Base-by-base conservation (phyloP, 1,140 invertebrate species). In the Drosophila baimaii region DNA sequence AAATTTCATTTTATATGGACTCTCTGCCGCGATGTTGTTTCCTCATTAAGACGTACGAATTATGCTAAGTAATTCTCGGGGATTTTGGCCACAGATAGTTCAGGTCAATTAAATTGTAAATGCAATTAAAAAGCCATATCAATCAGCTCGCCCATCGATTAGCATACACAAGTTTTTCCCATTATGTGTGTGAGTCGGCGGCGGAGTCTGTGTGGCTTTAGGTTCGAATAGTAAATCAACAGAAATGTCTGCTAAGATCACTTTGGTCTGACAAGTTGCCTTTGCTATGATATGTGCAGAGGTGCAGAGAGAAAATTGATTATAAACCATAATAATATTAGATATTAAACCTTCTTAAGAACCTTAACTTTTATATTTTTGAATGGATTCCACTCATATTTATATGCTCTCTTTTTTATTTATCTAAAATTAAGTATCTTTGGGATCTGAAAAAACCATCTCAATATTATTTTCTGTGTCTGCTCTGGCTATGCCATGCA, bases 141-240 rank as follows among this genome's bases (percentile, higher is more conserved):
- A 79, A 79, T 83, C 83, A 77, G 61, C 39, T 77, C 47, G 47
- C 71, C 79, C 43, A 83, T 83, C 72, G 68, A 86, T 86, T 86
- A 79, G 83, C 83, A 86, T 86, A 83, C 83, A 88, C 83, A 88
- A 86, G 83, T 89, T 73, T 88, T 86, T 88, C 59, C 83, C 69
- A 86, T 86, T 86, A 85, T 85, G 57, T 73, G 44, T 73, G 51
- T 62, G 74, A 62, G 46, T 63, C 19, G 23, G 23, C 19, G 23
- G 23, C 46, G 25, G n/a, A 51, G 47, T 51, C 47, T 62, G 56
- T 56, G 46, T 70, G 54, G 62, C 27, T 54, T 51, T 76, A 44
- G 46, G 52, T 76, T 85, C 63, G 65, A 69, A 86, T 76, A 73
- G 71, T 86, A 86, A 82, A 88, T 86, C 83, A 86, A 88, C 83